These are phyloP conservation scores for Rallus crepitans DNA, from an alignment of 2,797 vertebrate species.

Conservation along the genomic window DNA sequence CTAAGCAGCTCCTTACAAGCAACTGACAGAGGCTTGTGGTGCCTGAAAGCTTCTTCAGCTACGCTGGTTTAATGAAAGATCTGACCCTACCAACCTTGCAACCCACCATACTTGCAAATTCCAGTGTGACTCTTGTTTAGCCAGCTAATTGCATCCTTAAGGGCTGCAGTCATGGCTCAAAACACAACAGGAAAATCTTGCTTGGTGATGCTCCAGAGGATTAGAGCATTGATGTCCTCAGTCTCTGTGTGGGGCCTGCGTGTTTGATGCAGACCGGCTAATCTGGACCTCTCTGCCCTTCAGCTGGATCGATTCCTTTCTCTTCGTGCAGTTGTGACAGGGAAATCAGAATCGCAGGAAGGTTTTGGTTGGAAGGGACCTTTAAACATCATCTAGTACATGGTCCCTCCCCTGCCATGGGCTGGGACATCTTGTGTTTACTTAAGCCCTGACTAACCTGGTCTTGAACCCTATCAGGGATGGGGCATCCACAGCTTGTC, in stretches of 20 bases:
- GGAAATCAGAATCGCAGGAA: neutral
- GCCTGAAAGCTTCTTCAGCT: neutral
- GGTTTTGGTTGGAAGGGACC: neutral
- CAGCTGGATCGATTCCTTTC: neutral
- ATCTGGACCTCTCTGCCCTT: neutral
- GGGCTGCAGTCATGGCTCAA: neutral
- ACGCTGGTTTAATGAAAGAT: neutral
- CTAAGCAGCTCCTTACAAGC: neutral
- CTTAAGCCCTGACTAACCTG: neutral
- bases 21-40: neutral
- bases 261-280: neutral
- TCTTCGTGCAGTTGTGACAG: neutral
- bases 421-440: neutral
- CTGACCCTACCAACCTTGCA: neutral
- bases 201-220: neutral
- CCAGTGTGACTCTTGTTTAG: slow-evolving; percentile 16
- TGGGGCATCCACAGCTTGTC: neutral
- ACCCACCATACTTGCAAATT: neutral
- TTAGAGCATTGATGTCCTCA: neutral
- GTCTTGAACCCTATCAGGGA: neutral
- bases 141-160: slow-evolving; percentile 30
- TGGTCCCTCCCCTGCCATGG: rapidly evolving
- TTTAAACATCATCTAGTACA: neutral
- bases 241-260: neutral
- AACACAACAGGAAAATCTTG: slow-evolving; percentile 49